These are phyloP conservation scores for Coracopsis vasa DNA, from an alignment of 2,113 vertebrate genomes.

Conservation along the genomic window DNA sequence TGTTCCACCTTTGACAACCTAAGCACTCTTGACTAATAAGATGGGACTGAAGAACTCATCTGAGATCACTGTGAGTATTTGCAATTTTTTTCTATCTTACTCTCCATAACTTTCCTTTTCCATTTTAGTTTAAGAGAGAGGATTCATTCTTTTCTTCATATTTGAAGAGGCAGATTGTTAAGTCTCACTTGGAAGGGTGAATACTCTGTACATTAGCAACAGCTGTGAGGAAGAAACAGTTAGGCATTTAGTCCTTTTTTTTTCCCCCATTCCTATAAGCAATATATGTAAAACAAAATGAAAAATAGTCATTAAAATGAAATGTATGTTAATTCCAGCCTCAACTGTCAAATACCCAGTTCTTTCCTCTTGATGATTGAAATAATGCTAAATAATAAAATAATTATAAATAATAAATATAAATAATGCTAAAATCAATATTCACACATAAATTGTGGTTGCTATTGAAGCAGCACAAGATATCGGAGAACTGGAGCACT, in stretches of 20 bases:
- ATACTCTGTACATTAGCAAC: neutral
- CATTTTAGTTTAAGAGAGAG: neutral
- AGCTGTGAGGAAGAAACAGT: neutral
- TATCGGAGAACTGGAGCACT: neutral
- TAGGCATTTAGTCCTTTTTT: neutral
- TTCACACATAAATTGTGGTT: neutral
- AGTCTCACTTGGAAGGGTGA: neutral
- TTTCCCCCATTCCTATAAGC: neutral
- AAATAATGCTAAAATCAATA: conserved; percentile 26
- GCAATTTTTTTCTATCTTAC: neutral
- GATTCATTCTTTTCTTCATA: neutral
- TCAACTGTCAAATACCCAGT: neutral
- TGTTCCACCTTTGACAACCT: neutral
- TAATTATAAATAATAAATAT: neutral
- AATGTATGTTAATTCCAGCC: neutral
- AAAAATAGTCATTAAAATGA: neutral
- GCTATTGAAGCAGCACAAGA: neutral
- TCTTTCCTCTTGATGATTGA: conserved; percentile 53
- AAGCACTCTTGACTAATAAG: neutral
- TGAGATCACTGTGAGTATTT: neutral
- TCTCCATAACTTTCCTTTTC: neutral
- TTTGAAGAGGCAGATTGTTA: neutral
- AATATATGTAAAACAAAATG: neutral
- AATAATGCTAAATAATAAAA: conserved; percentile 25
- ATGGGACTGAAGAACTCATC: neutral